Evolutionary conservation across 2,888 invertebrate genomes (phyloP).

Genomic region (Sphinx pinastri): DNA sequence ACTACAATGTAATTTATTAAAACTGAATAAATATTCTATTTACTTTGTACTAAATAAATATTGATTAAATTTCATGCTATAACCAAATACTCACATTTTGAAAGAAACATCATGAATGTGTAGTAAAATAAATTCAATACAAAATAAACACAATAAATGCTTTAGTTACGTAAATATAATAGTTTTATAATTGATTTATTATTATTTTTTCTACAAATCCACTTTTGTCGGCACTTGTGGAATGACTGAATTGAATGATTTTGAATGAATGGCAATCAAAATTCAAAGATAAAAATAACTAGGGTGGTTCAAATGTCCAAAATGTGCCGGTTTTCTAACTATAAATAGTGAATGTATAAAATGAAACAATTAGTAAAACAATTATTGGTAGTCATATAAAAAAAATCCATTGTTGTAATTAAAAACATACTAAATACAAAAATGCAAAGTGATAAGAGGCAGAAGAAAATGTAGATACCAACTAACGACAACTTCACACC

Average conservation of each 20-base stretch:
- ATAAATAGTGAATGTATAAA: no score
- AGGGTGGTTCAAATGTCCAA: no score
- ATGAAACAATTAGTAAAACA: no score
- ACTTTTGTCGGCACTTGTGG: neutral
- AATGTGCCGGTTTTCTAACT: no score
- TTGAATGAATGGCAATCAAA: neutral
- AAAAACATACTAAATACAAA: neutral
- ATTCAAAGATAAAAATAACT: neutral
- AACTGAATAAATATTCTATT: neutral
- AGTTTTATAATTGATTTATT: neutral
- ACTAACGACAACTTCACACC: conserved; percentile 6
- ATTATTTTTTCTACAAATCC: neutral
- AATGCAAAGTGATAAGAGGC: neutral
- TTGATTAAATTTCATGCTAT: conserved; percentile 28
- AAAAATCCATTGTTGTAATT: neutral
- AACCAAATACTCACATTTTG: conserved; percentile 37
- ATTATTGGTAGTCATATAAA: neutral
- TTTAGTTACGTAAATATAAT: neutral
- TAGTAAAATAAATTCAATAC: neutral
- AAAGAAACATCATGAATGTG: conserved; percentile 36
- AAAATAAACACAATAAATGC: conserved; percentile 34
- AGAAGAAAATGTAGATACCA: neutral
- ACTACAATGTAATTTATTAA: no score
- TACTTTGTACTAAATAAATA: conserved; percentile 1
- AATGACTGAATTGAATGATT: conserved; percentile 8